Evolutionary conservation across 2,797 vertebrate genomes (phyloP), one percentile per base, ranked within the genome.

Genomic region (Coilia nasus): DNA sequence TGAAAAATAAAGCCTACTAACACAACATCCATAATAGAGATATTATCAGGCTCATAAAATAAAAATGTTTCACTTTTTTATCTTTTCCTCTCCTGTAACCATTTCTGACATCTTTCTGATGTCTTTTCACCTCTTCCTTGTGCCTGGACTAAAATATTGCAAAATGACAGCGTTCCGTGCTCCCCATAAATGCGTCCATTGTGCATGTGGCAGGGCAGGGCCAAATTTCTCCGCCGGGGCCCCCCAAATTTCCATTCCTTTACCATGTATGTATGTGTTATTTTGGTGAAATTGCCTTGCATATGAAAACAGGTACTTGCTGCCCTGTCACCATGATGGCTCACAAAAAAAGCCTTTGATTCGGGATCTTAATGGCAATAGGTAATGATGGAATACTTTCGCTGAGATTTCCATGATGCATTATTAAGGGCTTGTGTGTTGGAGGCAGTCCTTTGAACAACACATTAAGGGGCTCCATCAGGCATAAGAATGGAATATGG

Each of bases 381-480:
- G 67, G 85, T 92, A 90, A 93, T 92, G 92, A 91, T 88, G 84
- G 87, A 93, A 88, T 86, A 88, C 86, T 90, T 91, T 91, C 87
- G 87, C 83, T 87, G 82, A 87, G 59, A 92, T 93, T 92, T 93
- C 88, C 92, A 90, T 91, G 90, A 89, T 89, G 89, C 89, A 89
- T 93, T 88, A 92, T 93, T 91, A 88, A 89, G 89, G 86, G 85
- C 89, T 59, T 83, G 89, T n/a, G 85, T 82, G 89, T 86, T 62
- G 87, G 91, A 89, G 90, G 62, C 84, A 84, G 85, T 84, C 78
- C 87, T 89, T 90, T 91, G 92, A 93, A 89, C 82, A 91, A 91
- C 91, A 90, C 83, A 86, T 92, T 91, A 90, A 89, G 86, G 86
- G 90, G 85, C 88, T 91, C 90, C 89, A 93, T 93, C 93, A 94